Evolutionary conservation across 2,113 vertebrate genomes (phyloP).

Genomic region (Ceyx cyanopectus): DNA sequence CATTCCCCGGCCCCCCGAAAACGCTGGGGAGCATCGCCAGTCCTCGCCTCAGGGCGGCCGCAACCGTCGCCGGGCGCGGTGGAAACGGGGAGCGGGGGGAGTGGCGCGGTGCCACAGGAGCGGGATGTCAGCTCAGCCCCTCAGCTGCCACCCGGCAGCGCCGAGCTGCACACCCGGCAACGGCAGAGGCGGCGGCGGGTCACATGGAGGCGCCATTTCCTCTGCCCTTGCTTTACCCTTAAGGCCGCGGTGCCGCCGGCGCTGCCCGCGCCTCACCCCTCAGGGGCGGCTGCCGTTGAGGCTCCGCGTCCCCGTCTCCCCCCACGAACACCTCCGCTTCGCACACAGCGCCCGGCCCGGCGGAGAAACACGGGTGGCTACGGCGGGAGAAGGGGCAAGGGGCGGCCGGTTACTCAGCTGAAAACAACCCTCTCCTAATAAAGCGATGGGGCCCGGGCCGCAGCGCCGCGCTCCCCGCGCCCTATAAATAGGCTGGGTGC

Average conservation of each 20-base stretch:
- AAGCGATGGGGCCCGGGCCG: constrained; percentile 80
- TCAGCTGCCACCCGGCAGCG: not conserved
- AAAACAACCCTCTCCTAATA: constrained; percentile 83
- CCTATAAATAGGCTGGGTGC: constrained; percentile 85
- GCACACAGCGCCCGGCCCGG: not conserved
- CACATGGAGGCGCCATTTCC: constrained; percentile 43
- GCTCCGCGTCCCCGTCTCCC: not conserved
- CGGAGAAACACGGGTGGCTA: not conserved
- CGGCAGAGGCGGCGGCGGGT: not conserved
- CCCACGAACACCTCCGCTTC: fast-evolving
- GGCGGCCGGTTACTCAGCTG: not conserved
- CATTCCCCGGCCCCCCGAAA: not conserved
- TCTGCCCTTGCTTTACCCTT: constrained; percentile 52
- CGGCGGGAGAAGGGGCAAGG: not conserved
- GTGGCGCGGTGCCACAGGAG: no score
- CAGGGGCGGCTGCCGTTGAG: not conserved
- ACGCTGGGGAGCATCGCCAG: fast-evolving
- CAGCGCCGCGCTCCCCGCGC: constrained; percentile 43
- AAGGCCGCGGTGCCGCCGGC: not conserved
- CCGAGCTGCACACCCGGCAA: not conserved
- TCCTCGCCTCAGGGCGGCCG: not conserved
- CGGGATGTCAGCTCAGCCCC: not conserved
- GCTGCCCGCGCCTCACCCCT: not conserved
- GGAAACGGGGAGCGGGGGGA: not conserved
- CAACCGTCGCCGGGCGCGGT: not conserved